A percentile compares a stretch with the other conserved stretches of the same genome.
Conservation (phyloP, 2,797 vertebrate species). For the Anolis apletophallus region DNA sequence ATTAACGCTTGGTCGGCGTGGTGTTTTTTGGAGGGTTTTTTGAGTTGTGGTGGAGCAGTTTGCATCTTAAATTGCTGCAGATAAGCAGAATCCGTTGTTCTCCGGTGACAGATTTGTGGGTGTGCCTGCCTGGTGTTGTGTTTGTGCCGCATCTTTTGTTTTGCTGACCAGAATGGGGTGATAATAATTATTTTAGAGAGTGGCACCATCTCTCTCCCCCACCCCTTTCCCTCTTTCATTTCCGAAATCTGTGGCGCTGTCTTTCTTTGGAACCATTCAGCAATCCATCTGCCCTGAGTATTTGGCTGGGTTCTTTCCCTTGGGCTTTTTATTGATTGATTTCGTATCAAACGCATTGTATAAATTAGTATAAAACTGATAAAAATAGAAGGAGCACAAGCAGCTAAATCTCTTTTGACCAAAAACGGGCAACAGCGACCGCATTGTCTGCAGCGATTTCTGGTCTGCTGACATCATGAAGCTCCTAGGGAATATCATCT, state of each 20-base stretch:
- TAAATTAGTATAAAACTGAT: too few species aligned
- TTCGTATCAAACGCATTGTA: too few species aligned
- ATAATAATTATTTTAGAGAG: not conserved
- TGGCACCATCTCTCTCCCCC: not conserved
- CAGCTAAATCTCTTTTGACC: too few species aligned
- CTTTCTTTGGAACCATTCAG: not conserved
- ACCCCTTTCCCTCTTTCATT: too few species aligned
- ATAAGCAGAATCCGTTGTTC: slow-evolving; percentile 37
- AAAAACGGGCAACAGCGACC: too few species aligned
- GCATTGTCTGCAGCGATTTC: too few species aligned
- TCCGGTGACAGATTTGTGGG: not conserved
- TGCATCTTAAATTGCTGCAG: slow-evolving; percentile 60
- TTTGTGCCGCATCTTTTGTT: slow-evolving; percentile 24
- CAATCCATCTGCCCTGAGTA: not conserved
- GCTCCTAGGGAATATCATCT: too few species aligned
- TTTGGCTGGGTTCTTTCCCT: not conserved
- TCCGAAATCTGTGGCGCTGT: not conserved
- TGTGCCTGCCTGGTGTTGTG: not conserved
- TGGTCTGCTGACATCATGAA: too few species aligned
- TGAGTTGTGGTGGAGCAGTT: slow-evolving; percentile 56
- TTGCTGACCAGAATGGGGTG: slow-evolving; percentile 45
- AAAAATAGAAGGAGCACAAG: too few species aligned
- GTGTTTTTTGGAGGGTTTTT: slow-evolving; percentile 42
- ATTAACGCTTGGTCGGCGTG: slow-evolving; percentile 44
- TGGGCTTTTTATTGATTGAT: too few species aligned